A percentile compares a stretch with the other conserved stretches of the same genome.
Evolutionary conservation across 2,113 vertebrate genomes (phyloP).

Genomic region (Cyanistes caeruleus): DNA sequence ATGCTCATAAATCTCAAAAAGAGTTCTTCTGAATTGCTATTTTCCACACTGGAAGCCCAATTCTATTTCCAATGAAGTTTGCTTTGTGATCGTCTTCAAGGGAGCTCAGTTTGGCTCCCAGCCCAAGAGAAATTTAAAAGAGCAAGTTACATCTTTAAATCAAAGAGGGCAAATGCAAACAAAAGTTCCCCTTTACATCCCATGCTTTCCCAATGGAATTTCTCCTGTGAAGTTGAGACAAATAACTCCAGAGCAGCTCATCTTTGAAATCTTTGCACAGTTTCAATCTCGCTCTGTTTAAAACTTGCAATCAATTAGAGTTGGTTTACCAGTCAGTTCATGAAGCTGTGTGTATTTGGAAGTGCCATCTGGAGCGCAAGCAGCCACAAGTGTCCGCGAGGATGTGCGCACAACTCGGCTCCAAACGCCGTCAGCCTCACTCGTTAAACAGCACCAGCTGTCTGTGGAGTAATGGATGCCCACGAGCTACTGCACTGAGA

Average conservation of each 20-base stretch:
- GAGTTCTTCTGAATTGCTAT: constrained; percentile 22
- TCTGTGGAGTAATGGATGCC: neutral
- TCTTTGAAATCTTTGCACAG: neutral
- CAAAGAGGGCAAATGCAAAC: constrained; percentile 27
- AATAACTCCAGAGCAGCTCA: neutral
- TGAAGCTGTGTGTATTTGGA: neutral
- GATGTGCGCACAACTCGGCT: neutral
- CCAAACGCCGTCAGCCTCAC: neutral
- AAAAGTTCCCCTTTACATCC: constrained; percentile 14
- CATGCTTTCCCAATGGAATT: neutral
- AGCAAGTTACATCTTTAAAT: constrained; percentile 60
- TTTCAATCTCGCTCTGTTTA: neutral
- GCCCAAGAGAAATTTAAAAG: constrained; percentile 47
- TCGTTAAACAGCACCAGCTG: constrained; percentile 28
- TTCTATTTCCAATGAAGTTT: constrained; percentile 25
- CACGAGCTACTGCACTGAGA: neutral
- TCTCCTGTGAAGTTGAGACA: neutral
- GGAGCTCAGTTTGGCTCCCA: neutral
- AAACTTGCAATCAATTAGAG: constrained; percentile 2
- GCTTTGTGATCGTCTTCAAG: constrained; percentile 51
- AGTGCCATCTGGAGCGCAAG: constrained; percentile 35
- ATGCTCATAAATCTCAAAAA: constrained; percentile 24
- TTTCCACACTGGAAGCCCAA: constrained; percentile 45
- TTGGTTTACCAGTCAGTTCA: neutral
- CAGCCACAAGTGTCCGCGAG: neutral